Base-by-base conservation (phyloP, 2,113 vertebrate species). In the Centropus bengalensis region DNA sequence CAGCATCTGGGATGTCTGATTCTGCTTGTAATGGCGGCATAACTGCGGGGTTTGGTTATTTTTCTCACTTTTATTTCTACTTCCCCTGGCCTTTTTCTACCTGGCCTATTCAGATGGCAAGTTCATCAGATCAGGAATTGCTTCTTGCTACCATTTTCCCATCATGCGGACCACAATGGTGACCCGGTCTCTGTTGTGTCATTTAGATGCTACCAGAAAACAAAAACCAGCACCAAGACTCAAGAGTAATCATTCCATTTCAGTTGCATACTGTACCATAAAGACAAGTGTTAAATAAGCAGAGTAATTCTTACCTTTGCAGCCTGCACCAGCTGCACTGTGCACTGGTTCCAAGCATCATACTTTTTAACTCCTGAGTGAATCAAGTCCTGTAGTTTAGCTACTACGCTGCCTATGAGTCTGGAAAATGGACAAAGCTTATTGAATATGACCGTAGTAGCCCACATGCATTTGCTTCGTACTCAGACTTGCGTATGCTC, bases 281-380 rank as follows among this genome's bases (percentile, higher is more conserved):
- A 90, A 64, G 54, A 51, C 55, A 60, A 40, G 55, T 1, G 4
- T 55, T 18, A 89, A 52, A 56, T 49, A 74, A 88, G 30, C 33
- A 84, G 28, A 38, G n/a, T 23, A 36, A 11, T 77, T 28, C 98
- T 96, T 60, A 98, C 98, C 97, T 98, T 97, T 0, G 98, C 97
- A 63, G 98, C 97, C 83, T 96, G 97, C 16, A 86, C 69, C 20
- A 98, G 96, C 55, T 97, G 96, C 73, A 98, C 89, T 0, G 97
- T 93, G 42, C 97, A 98, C 91, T 64, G 89, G 95, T 98, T 98
- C 98, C 98, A 98, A 0, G 98, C 98, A 0, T 97, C 91, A 0
- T 98, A 15, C 82, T 95, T 86, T 38, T 97, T 93, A 7, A 40
- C 60, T 88, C 98, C 98, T 3, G 97, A 97, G 47, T 96, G 94